Base-by-base conservation (phyloP, 2,113 vertebrate species). In the Cololabis saira region DNA sequence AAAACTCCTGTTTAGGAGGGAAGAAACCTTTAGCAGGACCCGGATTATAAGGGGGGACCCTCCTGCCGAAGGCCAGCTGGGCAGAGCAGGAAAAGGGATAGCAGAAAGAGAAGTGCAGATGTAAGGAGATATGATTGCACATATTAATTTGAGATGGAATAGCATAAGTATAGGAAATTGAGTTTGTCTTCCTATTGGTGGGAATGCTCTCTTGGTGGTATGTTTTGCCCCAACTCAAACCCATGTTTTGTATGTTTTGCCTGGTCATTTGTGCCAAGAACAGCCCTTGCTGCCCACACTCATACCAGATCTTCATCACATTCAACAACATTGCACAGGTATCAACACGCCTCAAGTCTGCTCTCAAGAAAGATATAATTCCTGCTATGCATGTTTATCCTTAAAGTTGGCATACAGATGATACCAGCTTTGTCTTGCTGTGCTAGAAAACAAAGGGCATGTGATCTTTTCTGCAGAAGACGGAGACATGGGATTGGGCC, bases 291-390 rank as follows among this genome's bases (percentile, higher is more conserved):
- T 70, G 45, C 27, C 44, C 22, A 58, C 48, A 67, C 30, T 61
- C 17, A 12, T 30, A 24, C 27, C 14, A 45, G 4, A 75, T 55
- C 68, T 67, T 13, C 0, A 41, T 60, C 15, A 37, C 9, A 37
- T 56, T 65, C 68, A 74, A 44, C 41, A 66, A 12, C 45, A 61
- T 27, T 50, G 21, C 15, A 18, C 73, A 54, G 6, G 49, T 62
- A 68, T 61, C 27, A 61, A 41, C 62, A 67, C 11, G 43, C 40
- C 17, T 49, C 17, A 50, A 13, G 22, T n/a, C 21, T 61, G 21
- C 52, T 12, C 22, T 54, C 30, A 33, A 41, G 18, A 16, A 54
- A 15, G 42, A 44, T 33, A 15, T 54, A 24, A 54, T 65, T 65
- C 22, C 41, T 54, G 41, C 18, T 19, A 17, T 49, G 61, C 52